These are phyloP conservation scores for Scolopax mira DNA, from an alignment of 2,113 vertebrate genomes.

Conservation along the genomic window DNA sequence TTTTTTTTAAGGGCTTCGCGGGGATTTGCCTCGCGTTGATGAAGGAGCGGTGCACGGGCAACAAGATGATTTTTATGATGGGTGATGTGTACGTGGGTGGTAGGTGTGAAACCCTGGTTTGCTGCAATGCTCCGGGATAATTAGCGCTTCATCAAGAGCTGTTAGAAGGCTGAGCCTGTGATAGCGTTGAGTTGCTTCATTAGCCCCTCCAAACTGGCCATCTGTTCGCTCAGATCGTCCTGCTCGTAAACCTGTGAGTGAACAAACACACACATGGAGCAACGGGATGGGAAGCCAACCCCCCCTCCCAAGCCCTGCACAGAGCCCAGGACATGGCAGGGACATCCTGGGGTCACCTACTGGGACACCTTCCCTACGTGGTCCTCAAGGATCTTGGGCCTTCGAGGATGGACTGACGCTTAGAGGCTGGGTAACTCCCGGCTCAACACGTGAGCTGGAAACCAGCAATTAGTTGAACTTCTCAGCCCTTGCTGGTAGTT, in stretches of 20 bases:
- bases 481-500: background rate
- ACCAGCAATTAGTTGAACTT: no score
- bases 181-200: conserved; percentile 99
- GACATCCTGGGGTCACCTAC: background rate
- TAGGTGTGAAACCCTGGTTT: conserved; percentile 58
- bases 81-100: conserved; percentile 26
- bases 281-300: accelerated
- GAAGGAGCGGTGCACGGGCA: background rate
- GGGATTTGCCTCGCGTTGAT: background rate
- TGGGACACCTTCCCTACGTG: accelerated
- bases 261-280: background rate
- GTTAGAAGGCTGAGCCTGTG: conserved; percentile 94
- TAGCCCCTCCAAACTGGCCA: conserved; percentile 95
- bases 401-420: background rate
- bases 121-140: conserved; percentile 60
- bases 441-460: background rate
- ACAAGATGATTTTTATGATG: background rate
- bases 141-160: background rate
- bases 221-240: conserved; percentile 95
- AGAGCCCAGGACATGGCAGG: accelerated
- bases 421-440: no score
- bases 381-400: background rate
- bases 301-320: no score
- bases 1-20: background rate
- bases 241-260: conserved; percentile 89